Evolutionary conservation across 2,888 invertebrate species (phyloP).

Genomic region (Drosophila colorata): DNA sequence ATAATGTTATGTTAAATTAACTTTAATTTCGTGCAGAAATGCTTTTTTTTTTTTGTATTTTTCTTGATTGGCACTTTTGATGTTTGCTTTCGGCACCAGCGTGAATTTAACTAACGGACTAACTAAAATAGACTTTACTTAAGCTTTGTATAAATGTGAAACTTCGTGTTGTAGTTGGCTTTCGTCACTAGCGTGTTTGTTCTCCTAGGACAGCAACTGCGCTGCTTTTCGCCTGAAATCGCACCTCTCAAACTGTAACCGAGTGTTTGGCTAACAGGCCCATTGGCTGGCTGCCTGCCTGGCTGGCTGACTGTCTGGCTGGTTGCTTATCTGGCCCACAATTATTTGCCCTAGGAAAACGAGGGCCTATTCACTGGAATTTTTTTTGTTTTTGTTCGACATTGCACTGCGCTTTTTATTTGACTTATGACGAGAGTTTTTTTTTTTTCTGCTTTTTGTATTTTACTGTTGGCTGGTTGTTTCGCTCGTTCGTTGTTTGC

Average conservation of each 20-base stretch:
- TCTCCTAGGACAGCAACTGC: neutral
- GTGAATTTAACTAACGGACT: neutral
- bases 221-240: conserved; percentile 16
- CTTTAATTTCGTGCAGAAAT: too few species aligned
- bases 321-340: conserved; percentile 71
- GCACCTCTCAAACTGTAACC: conserved; percentile 8
- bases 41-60: too few species aligned
- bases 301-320: conserved; percentile 28
- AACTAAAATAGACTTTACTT: neutral
- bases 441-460: conserved; percentile 22
- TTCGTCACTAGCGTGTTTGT: neutral
- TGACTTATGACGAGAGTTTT: conserved; percentile 75
- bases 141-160: neutral
- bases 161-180: neutral
- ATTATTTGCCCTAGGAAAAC: conserved; percentile 64
- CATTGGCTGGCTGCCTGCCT: conserved; percentile 15
- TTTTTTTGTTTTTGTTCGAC: conserved; percentile 25
- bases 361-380: conserved; percentile 70
- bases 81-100: neutral
- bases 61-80: neutral
- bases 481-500: conserved; percentile 41
- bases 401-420: conserved; percentile 72
- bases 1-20: too few species aligned
- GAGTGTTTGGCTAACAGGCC: conserved; percentile 20
- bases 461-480: conserved; percentile 32